Evolutionary conservation across 2,888 invertebrate genomes (phyloP).

Genomic region (Pteria penguin): DNA sequence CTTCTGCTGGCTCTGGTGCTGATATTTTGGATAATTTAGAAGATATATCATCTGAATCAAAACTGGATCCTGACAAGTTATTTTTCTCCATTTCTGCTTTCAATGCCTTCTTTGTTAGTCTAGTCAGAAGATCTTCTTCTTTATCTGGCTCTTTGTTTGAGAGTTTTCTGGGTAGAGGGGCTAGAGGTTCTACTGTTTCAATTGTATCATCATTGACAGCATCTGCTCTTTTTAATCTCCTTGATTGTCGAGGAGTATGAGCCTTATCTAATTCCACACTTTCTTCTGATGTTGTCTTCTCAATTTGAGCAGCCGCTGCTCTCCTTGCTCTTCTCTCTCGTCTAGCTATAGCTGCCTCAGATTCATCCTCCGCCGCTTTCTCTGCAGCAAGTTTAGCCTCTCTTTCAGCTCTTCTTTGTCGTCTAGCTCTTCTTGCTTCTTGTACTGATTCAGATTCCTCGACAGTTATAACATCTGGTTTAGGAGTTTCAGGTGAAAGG

Average conservation of each 20-base stretch:
- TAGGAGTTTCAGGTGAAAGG: conserved; percentile 18
- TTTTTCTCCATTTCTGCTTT: conserved; percentile 17
- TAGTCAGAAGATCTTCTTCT: conserved; percentile 20
- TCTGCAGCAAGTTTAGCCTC: conserved; percentile 25
- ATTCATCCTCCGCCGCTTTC: conserved; percentile 8
- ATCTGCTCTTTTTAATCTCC: conserved; percentile 10
- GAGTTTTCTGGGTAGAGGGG: background rate
- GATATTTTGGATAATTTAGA: background rate
- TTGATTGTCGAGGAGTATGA: background rate
- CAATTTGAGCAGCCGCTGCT: background rate
- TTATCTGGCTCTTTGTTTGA: background rate
- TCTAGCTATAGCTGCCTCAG: conserved; percentile 11
- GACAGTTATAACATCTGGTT: conserved; percentile 1
- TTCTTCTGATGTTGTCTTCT: conserved; percentile 9
- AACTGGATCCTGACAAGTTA: background rate
- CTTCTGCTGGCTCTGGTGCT: background rate
- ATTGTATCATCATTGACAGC: conserved; percentile 24
- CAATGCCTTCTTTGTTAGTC: conserved; percentile 19
- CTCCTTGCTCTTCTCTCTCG: conserved; percentile 18
- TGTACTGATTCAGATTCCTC: conserved; percentile 25
- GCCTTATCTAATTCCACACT: conserved; percentile 16
- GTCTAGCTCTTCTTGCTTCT: conserved; percentile 22
- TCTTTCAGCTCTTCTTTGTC: conserved; percentile 18
- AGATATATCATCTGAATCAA: background rate
- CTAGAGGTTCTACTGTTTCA: background rate